Evolutionary conservation across 2,888 invertebrate genomes (phyloP).

Genomic region (Dusona sp.): DNA sequence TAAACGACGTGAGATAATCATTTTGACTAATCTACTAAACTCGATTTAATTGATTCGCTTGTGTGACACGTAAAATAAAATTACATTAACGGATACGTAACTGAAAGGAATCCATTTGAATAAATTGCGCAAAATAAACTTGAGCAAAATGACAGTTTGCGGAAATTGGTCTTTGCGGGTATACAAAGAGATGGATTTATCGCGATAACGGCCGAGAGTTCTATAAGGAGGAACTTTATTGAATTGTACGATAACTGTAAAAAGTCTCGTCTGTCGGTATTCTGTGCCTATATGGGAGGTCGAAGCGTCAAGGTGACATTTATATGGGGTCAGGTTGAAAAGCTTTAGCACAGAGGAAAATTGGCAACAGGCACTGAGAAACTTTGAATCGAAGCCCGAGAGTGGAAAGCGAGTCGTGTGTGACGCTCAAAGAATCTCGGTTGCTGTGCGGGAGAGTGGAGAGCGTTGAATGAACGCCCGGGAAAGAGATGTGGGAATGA

Average conservation of each 20-base stretch:
- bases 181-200: not conserved
- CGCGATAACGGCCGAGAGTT: not conserved
- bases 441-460: constrained; percentile 51
- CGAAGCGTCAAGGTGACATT: constrained; percentile 29
- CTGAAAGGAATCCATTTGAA: not conserved
- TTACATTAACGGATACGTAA: not conserved
- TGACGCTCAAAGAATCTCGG: constrained; percentile 55
- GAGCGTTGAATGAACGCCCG: constrained; percentile 69
- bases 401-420: constrained; percentile 76
- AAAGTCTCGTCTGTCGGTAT: constrained; percentile 8
- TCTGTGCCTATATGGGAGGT: constrained; percentile 6
- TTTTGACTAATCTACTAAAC: not conserved
- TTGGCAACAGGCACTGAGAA: constrained; percentile 82
- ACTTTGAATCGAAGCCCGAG: constrained; percentile 82
- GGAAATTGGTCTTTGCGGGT: constrained; percentile 17
- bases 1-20: not conserved
- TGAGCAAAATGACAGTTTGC: not conserved
- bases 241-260: constrained; percentile 5
- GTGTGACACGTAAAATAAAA: not conserved
- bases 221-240: constrained; percentile 14
- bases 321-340: constrained; percentile 48
- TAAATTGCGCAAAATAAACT: not conserved
- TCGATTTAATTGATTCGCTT: no score
- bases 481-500: constrained; percentile 63
- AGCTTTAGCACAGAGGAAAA: constrained; percentile 74